These are phyloP conservation scores for Ornithoptera alexandrae DNA, from an alignment of 2,888 invertebrate species.

Conservation along the genomic window DNA sequence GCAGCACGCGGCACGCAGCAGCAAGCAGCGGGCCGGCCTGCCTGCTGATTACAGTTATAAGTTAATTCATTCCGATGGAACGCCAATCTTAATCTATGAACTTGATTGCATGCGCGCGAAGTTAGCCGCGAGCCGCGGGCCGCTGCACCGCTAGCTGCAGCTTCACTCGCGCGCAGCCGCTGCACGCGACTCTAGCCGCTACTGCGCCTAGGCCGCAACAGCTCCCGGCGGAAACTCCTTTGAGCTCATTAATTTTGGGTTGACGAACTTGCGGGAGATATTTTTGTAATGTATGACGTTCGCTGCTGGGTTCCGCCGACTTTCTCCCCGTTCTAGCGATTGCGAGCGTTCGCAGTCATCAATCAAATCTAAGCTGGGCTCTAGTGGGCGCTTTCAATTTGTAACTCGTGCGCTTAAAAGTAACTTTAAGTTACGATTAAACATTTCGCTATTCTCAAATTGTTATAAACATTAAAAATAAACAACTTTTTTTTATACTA, in stretches of 20 bases:
- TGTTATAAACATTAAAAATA: background rate
- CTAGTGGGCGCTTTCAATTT: background rate
- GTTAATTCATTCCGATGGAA: conserved; percentile 50
- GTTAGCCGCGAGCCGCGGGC: conserved; percentile 53
- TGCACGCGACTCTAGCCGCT: conserved; percentile 43
- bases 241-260: conserved; percentile 53
- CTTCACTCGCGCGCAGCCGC: conserved; percentile 52
- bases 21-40: conserved; percentile 38
- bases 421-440: background rate
- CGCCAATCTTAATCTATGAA: conserved; percentile 78
- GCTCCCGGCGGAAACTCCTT: conserved; percentile 44
- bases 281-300: conserved; percentile 48
- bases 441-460: background rate
- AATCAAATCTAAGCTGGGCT: background rate
- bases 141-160: conserved; percentile 65
- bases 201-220: conserved; percentile 34
- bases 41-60: conserved; percentile 37
- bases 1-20: conserved; percentile 41
- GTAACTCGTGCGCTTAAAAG: background rate
- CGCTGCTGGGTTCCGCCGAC: conserved; percentile 42
- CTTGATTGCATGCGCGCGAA: conserved; percentile 70
- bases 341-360: background rate
- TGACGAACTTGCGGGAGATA: conserved; percentile 61
- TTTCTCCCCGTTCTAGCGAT: conserved; percentile 41
- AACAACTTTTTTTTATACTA: background rate